These are phyloP conservation scores for Variabilichromis moorii DNA, from an alignment of 2,113 vertebrate species.

Conservation along the genomic window DNA sequence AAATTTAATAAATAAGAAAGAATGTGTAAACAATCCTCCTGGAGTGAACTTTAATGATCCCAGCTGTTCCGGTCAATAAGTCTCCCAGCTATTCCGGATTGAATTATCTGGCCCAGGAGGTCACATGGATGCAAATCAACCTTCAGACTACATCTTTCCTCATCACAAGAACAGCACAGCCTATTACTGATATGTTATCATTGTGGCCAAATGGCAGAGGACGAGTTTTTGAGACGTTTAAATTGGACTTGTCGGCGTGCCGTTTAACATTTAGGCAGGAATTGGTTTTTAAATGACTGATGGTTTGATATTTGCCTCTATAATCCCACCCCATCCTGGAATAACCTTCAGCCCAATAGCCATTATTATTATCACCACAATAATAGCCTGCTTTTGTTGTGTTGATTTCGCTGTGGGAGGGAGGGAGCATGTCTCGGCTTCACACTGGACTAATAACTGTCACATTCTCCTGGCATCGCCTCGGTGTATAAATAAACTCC, in stretches of 20 bases:
- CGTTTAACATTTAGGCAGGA: background rate
- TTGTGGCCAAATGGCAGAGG: background rate
- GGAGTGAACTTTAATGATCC: background rate
- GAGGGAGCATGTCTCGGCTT: background rate
- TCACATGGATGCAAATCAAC: background rate
- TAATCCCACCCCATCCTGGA: background rate
- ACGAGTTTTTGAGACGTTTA: background rate
- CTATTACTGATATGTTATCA: background rate
- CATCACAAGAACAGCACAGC: background rate
- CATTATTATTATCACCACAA: background rate
- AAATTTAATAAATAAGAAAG: background rate
- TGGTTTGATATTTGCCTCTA: background rate
- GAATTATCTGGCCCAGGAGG: background rate
- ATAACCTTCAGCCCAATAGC: background rate
- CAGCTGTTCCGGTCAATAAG: background rate
- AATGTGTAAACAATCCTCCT: background rate
- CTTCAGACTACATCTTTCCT: background rate
- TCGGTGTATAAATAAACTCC: background rate
- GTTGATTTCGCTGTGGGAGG: background rate
- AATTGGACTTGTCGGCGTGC: rapidly evolving
- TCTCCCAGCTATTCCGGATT: background rate
- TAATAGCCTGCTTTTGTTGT: background rate
- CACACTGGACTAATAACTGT: background rate
- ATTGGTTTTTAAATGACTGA: background rate
- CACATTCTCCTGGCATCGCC: background rate